These are phyloP conservation scores for Bombus soroeensis DNA, from an alignment of 1,140 invertebrate species.

Conservation along the genomic window DNA sequence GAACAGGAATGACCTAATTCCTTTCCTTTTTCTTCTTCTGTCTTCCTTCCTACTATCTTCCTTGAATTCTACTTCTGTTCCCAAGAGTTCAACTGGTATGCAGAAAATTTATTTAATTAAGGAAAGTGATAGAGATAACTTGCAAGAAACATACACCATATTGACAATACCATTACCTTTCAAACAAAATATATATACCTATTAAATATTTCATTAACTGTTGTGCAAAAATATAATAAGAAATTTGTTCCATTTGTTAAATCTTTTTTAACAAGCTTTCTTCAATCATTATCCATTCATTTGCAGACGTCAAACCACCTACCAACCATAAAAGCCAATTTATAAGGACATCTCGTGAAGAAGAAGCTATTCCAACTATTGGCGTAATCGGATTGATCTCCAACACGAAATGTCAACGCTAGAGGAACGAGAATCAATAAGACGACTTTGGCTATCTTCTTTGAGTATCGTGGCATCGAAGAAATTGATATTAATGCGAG, in stretches of 20 bases:
- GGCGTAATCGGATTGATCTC: conserved; percentile 19
- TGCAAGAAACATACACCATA: no score
- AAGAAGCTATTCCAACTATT: conserved; percentile 3
- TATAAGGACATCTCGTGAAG: conserved; percentile 1
- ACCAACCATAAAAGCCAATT: not conserved
- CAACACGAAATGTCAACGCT: not conserved
- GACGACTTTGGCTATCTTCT: not conserved
- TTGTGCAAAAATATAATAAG: not conserved
- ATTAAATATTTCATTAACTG: not conserved
- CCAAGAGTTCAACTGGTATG: no score
- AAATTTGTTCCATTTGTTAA: not conserved
- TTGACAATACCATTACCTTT: no score
- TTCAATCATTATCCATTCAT: not conserved
- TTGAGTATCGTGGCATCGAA: not conserved
- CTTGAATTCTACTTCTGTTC: no score
- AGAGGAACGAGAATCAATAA: not conserved
- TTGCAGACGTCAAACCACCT: not conserved
- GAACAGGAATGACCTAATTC: not conserved
- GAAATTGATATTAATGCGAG: conserved; percentile 39
- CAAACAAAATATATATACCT: no score
- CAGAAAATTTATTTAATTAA: no score
- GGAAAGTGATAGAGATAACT: no score
- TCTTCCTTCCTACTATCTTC: no score
- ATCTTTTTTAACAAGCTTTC: not conserved
- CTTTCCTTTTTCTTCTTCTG: no score